Conservation (phyloP, 2,797 vertebrate genomes). For the Mormyrops attenuatus region DNA sequence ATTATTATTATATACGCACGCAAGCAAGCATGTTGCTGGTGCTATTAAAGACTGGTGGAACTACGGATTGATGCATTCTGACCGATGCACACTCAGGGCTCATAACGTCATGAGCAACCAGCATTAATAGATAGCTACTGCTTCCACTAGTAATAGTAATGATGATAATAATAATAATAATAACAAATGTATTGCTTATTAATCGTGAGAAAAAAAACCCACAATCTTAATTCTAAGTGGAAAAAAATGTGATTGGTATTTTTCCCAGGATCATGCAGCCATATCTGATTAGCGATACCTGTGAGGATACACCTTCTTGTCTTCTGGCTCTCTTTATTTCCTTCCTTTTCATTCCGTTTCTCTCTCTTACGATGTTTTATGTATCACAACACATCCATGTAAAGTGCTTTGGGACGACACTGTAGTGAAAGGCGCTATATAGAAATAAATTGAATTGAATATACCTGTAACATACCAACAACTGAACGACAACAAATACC, state of each 20-base stretch:
- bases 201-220: not conserved
- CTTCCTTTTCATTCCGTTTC: not conserved
- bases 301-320: not conserved
- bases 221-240: not conserved
- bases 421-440: not conserved
- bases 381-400: not conserved
- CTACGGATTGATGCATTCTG: too few relatives aligned
- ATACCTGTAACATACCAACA: not conserved
- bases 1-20: too few relatives aligned
- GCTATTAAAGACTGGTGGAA: too few relatives aligned
- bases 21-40: too few relatives aligned
- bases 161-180: too few relatives aligned
- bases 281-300: not conserved
- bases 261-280: not conserved
- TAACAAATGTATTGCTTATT: not conserved
- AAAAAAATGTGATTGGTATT: not conserved
- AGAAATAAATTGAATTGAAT: not conserved
- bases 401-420: not conserved
- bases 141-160: too few relatives aligned
- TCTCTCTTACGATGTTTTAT: not conserved
- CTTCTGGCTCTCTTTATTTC: not conserved
- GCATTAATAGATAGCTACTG: too few relatives aligned
- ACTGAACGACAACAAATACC: not conserved
- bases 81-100: too few relatives aligned
- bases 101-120: too few relatives aligned